Conservation (phyloP, 2,888 invertebrate species). For the Dilophus febrilis region DNA sequence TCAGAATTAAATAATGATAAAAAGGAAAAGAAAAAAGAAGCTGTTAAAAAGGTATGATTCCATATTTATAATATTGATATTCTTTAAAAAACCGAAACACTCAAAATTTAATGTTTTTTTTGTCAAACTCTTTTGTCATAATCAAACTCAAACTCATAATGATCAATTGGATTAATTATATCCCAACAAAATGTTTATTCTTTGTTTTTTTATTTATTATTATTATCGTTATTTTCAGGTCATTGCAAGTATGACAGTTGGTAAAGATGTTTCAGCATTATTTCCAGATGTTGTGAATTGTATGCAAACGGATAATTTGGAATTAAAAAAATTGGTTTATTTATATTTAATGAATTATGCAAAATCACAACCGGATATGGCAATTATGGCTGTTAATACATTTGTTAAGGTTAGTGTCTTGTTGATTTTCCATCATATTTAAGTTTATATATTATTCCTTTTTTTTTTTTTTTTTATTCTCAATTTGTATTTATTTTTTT, state of each 20-base stretch:
- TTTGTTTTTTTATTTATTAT: no score
- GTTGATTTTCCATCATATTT: background rate
- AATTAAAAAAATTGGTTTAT: conserved; percentile 96
- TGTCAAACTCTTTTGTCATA: background rate
- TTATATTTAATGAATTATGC: conserved; percentile 99
- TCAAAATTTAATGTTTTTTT: no score
- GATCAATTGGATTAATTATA: no score
- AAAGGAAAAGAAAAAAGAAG: conserved; percentile 98
- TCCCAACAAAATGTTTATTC: no score
- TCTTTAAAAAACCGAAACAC: no score
- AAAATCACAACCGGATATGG: conserved; percentile 99
- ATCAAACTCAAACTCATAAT: no score
- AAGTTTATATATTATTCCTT: conserved; percentile 1
- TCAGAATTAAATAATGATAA: conserved; percentile 98
- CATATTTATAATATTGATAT: background rate
- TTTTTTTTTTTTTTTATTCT: background rate
- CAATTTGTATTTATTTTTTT: no score
- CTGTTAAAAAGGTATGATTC: conserved; percentile 86
- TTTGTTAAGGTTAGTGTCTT: conserved; percentile 78
- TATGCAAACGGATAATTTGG: conserved; percentile 99
- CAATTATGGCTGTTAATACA: conserved; percentile 99
- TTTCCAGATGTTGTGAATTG: conserved; percentile 99
- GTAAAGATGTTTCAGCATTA: conserved; percentile 95
- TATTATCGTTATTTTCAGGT: no score
- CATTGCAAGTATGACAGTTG: conserved; percentile 99